Base-by-base conservation (phyloP, 2,888 invertebrate genomes). In the Morinoia aosen region DNA sequence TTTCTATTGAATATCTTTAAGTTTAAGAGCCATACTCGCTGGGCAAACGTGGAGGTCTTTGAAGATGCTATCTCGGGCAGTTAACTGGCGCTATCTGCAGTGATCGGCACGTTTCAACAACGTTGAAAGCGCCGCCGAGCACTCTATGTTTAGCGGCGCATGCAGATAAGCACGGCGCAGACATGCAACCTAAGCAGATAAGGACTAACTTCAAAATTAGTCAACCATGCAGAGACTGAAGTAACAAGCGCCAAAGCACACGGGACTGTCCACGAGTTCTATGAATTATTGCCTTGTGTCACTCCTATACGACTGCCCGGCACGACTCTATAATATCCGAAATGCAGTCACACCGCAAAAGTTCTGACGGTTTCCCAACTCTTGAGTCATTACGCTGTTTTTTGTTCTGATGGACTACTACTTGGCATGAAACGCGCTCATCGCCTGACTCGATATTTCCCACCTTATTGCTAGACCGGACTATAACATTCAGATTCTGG, bases 61-160 rank as follows among this genome's bases (percentile, higher is more conserved):
- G 93, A 93, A 93, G 93, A 93, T 93, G 57, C 57, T 93, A 93
- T 93, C 93, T 93, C 93, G 57, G n/a, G 93, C 93, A 93, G 93
- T 93, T 93, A 93, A 93, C 93, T 93, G 10, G n/a, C 56, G 93
- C 57, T 93, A 93, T 93, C 93, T 33, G 93, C 93, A 8, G 57
- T 57, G 57, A 93, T 93, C 93, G 57, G 93, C 56, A 57, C 93
- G 57, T 93, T 93, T 93, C 57, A 57, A 93, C 56, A 10, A 33
- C 93, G 93, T n/a, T 57, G 93, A 56, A 57, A 93, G 93, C 57
- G 93, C 93, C 58, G 93, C 93, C 25, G 48, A 93, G 93, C 93
- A 93, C 93, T 57, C 90, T 57, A 57, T 93, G 93, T 57, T 93
- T 57, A 57, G 57, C 93, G 57, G 93, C 57, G 57, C 48, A 93